Conservation (phyloP, 2,888 invertebrate genomes). For the Trichogramma dendrolimi region DNA sequence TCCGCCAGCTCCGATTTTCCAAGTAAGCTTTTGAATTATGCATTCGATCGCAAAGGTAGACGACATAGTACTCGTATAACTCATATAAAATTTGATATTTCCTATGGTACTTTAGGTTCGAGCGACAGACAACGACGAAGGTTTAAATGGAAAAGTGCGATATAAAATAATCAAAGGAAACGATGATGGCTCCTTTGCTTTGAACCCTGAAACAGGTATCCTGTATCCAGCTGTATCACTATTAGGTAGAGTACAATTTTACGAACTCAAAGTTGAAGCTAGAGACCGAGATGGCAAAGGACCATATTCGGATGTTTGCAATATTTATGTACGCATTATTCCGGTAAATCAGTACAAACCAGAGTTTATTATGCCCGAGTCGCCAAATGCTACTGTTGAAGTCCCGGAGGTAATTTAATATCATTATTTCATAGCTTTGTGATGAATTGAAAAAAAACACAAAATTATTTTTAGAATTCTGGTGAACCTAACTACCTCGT, state of each 20-base stretch:
- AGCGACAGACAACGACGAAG: conserved; percentile 78
- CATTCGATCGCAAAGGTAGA: too few species aligned
- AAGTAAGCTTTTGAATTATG: conserved; percentile 45
- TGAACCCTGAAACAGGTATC: conserved; percentile 75
- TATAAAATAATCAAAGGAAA: conserved; percentile 71
- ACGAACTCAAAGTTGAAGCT: conserved; percentile 68
- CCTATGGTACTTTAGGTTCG: conserved; percentile 53
- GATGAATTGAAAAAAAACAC: conserved; percentile 4
- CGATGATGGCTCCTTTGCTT: conserved; percentile 66
- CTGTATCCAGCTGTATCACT: conserved; percentile 75
- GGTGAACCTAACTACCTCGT: conserved; percentile 72
- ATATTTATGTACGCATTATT: conserved; percentile 71
- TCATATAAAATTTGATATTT: not conserved
- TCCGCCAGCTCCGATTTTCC: conserved; percentile 77
- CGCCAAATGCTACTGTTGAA: conserved; percentile 71
- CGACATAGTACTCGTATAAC: too few species aligned
- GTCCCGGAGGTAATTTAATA: conserved; percentile 68
- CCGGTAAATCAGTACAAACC: conserved; percentile 82
- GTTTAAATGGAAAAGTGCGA: conserved; percentile 69
- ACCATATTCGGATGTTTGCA: conserved; percentile 63
- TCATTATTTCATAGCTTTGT: not conserved
- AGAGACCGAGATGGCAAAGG: conserved; percentile 70
- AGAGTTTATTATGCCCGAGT: conserved; percentile 71
- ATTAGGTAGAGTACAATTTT: conserved; percentile 59
- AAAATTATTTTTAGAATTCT: conserved; percentile 58